phyloP scores from a whole-genome alignment of 2,888 invertebrate species.

The Doris montereyensis region DNA sequence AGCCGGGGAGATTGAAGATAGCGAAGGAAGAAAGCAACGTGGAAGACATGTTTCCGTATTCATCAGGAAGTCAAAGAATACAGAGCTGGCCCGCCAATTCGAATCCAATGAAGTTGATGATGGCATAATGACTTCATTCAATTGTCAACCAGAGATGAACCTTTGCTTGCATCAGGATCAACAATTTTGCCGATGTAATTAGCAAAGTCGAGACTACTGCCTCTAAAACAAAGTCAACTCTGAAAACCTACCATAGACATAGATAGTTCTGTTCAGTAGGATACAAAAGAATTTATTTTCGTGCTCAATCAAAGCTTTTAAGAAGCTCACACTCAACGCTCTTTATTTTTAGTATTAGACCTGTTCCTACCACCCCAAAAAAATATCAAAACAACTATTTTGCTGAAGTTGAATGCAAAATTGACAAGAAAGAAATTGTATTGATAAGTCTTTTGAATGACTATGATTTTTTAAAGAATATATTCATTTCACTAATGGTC shows the following conservation, averaged over 20 bases:
- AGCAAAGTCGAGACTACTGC: constrained; percentile 52
- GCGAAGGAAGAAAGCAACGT: constrained; percentile 53
- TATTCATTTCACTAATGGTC: no score
- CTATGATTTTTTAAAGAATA: no score
- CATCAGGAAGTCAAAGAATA: constrained; percentile 54
- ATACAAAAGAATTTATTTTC: no score
- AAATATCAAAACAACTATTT: no score
- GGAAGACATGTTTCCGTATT: constrained; percentile 56
- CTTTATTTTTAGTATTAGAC: no score
- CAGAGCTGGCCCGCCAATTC: constrained; percentile 50
- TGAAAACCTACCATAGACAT: constrained; percentile 7
- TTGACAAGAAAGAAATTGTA: no score
- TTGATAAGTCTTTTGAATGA: no score
- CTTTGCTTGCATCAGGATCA: constrained; percentile 50
- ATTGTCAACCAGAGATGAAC: constrained; percentile 53
- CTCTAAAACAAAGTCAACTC: constrained; percentile 36
- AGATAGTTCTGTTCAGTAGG: not conserved
- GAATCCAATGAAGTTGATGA: constrained; percentile 54
- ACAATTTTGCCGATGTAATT: constrained; percentile 59
- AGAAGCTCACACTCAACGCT: no score
- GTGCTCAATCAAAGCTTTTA: no score
- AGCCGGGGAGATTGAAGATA: constrained; percentile 40
- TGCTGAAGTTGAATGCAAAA: no score
- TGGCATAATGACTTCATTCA: constrained; percentile 51
- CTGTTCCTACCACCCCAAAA: no score